These are phyloP conservation scores for Cephalopachus bancanus DNA, from an alignment of 2,797 vertebrate species.

Conservation along the genomic window DNA sequence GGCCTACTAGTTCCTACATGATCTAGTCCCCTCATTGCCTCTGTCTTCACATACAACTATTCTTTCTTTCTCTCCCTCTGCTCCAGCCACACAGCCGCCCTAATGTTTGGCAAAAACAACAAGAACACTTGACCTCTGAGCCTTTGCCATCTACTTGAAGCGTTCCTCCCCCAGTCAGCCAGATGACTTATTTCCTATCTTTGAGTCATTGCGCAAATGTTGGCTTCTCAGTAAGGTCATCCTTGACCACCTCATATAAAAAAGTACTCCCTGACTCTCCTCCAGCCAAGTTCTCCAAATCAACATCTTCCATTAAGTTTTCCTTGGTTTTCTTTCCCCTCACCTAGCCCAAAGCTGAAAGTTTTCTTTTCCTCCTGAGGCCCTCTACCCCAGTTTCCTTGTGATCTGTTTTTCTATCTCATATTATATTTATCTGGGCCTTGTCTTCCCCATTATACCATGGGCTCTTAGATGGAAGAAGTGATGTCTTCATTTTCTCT, in stretches of 20 bases:
- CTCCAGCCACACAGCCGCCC: not conserved
- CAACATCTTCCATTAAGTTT: not conserved
- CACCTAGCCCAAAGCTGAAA: not conserved
- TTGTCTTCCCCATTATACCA: not conserved
- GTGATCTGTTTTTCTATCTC: constrained; percentile 7
- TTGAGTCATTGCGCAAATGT: constrained; percentile 27
- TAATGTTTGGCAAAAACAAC: constrained; percentile 27
- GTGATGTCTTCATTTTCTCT: constrained; percentile 40
- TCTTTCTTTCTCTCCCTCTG: constrained; percentile 42
- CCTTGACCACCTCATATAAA: not conserved
- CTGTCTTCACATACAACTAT: not conserved
- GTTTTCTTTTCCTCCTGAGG: not conserved
- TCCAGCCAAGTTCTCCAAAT: constrained; percentile 24
- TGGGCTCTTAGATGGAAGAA: not conserved
- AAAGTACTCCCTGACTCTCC: not conserved
- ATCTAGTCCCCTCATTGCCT: constrained; percentile 1
- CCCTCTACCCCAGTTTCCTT: constrained; percentile 59
- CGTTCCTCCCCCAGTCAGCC: not conserved
- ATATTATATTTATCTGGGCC: not conserved
- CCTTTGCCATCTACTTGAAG: not conserved
- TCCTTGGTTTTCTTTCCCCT: not conserved
- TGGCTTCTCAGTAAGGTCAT: constrained; percentile 48
- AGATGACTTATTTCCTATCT: constrained; percentile 19
- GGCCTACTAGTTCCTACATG: not conserved
- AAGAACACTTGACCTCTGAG: constrained; percentile 13